Base-by-base conservation (phyloP, 2,797 vertebrate genomes). In the Cygnus olor region DNA sequence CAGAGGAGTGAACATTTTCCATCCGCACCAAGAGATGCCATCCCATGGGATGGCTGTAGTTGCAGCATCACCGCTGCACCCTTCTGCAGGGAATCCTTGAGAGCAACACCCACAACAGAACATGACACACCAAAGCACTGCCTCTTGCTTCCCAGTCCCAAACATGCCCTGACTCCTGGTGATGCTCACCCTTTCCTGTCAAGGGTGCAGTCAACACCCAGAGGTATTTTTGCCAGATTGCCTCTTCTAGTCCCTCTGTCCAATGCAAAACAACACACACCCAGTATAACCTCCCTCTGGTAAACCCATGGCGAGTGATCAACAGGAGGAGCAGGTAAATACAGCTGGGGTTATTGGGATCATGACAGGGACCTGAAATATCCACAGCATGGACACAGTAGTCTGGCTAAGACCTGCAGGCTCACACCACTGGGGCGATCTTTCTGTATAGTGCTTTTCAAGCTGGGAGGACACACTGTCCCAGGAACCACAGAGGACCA, bases 271-370 rank as follows among this genome's bases (percentile, higher is more conserved):
- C 3, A 7, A 42, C 25, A 57, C 68, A 78, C 32, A 64, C 10
- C 9, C 10, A 9, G n/a, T 20, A 7, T 9, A 85, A 69, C 17
- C 13, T 58, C 49, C 40, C 16, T 56, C 49, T 20, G 49, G 44
- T 68, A 91, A 92, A 70, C 9, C 27, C 60, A 57, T 0, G 0
- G 51, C 1, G 3, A 88, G 36, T 0, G 7, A 57, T 49, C 54
- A 71, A 49, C 21, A 77, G 40, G 45, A 86, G 27, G 10, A 70
- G 45, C 21, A 73, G 19, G 54, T 65, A 64, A 45, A 49, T 18
- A 47, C 15, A 76, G 53, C 14, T 0, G 0, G 38, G 25, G 58
- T 66, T 36, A 38, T 0, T 38, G 18, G 20, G 54, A 51, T 22
- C 8, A n/a, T 4, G 13, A 69, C 49, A 77, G 24, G 19, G 21